Base-by-base conservation (phyloP, 2,797 vertebrate species). In the Poeciliopsis paucimaculata region DNA sequence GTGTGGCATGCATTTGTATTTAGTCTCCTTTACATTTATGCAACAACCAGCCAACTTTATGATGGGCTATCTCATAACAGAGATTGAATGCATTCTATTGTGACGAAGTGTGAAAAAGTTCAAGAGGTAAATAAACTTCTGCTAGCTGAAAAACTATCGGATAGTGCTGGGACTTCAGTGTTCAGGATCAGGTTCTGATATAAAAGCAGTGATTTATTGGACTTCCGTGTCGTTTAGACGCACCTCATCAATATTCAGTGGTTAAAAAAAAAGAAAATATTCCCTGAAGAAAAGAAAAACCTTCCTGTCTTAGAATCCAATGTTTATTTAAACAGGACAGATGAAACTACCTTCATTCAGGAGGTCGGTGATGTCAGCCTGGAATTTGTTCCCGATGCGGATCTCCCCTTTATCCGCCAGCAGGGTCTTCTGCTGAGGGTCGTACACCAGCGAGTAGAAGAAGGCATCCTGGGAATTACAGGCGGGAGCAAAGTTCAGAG, bases 401-500 rank as follows among this genome's bases (percentile, higher is more conserved):
- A 99, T 99, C 95, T 99, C 98, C 60, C 98, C 98, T 90, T 99
- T 99, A 89, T 99, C 98, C 31, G 98, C 98, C 9, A 99, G 94
- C 75, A 99, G 95, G 15, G 98, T 99, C 94, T 99, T 99, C 91
- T 99, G 98, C 88, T 99, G 98, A 80, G 98, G 98, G 95, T 99
- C 98, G 15, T 99, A 99, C 55, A 99, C 98, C 88, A 99, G 94
- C 3, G 98, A 99, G 95, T 99, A 99, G 95, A 99, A 99, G 95
- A 99, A 99, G 81, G 97, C 97, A 93, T 99, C 98, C 98, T 99
- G 93, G 88, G 82, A 80, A 90, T 91, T 51, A 82, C 53, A 82
- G 79, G 88, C 43, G 81, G 78, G 81, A 88, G 46, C 76, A 82
- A 88, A 77, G 46, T 87, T 84, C 57, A 55, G 87, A 83, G 84